phyloP scores from a whole-genome alignment of 2,888 invertebrate genomes.

The Lochmaea capreae region DNA sequence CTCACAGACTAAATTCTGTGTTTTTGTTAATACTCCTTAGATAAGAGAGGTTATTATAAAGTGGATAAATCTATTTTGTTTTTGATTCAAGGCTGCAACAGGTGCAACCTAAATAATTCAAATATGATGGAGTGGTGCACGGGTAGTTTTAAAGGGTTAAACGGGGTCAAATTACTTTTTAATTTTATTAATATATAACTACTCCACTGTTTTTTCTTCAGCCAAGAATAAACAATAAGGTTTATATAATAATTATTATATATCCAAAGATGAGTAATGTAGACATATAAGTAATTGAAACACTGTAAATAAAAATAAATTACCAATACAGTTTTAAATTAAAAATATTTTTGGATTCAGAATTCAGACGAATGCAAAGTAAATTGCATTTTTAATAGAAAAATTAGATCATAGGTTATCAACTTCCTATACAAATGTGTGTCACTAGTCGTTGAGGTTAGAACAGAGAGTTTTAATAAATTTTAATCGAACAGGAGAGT shows the following conservation, averaged over 20 bases:
- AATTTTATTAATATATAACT: background rate
- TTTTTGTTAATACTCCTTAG: constrained; percentile 15
- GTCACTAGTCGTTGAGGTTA: no score
- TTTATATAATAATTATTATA: background rate
- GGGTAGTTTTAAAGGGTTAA: background rate
- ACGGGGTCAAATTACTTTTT: background rate
- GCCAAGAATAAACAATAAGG: background rate
- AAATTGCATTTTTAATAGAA: background rate
- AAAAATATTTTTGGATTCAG: no score
- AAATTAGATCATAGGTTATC: background rate
- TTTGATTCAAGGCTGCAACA: constrained; percentile 38
- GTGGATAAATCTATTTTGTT: constrained; percentile 24
- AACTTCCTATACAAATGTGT: background rate
- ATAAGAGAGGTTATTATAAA: constrained; percentile 17
- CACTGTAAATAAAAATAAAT: no score
- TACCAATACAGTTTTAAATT: no score
- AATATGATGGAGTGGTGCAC: constrained; percentile 13
- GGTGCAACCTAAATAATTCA: constrained; percentile 31
- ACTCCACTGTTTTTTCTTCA: no score
- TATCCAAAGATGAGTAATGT: no score
- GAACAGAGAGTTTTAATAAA: no score
- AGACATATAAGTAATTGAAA: no score
- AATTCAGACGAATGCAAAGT: background rate
- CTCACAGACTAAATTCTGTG: background rate
- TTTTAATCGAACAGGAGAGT: no score